A percentile compares a stretch with the other conserved stretches of the same genome.
Conservation (phyloP, 2,888 invertebrate species). For the Ommatoiulus sabulosus region DNA sequence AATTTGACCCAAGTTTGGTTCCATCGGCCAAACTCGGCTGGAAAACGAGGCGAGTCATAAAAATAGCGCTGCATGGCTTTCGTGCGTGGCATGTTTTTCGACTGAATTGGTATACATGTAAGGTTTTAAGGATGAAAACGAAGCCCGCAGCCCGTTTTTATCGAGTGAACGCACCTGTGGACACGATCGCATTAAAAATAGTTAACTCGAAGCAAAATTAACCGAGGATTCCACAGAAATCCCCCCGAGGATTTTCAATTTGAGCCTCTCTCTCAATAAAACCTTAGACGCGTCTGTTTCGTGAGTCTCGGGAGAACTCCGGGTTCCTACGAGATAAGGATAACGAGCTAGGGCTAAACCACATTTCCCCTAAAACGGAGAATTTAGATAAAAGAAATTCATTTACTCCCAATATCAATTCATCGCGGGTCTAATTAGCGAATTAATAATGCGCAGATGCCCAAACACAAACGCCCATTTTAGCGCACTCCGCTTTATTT, state of each 20-base stretch:
- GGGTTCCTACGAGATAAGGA: constrained; percentile 12
- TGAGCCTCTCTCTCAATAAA: constrained; percentile 24
- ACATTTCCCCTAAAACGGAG: neutral
- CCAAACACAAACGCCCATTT: neutral
- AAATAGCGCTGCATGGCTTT: no score
- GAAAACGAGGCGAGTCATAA: no score
- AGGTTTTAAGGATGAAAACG: neutral
- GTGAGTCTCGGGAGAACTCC: neutral
- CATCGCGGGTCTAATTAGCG: neutral
- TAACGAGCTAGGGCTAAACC: constrained; percentile 9
- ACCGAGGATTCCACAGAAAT: neutral
- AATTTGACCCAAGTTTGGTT: no score
- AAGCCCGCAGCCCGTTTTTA: neutral
- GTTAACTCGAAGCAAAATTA: neutral
- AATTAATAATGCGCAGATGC: constrained; percentile 21
- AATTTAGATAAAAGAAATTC: neutral
- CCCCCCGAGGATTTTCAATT: constrained; percentile 19
- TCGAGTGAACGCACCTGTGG: constrained; percentile 19
- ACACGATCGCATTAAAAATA: neutral
- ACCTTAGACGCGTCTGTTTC: neutral
- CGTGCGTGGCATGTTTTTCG: no score
- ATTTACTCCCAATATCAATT: neutral
- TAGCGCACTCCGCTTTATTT: neutral
- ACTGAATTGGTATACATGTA: no score
- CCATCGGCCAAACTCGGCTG: no score